Conservation (phyloP, 2,888 invertebrate genomes). For the Spatulosminthurus flaviceps region DNA sequence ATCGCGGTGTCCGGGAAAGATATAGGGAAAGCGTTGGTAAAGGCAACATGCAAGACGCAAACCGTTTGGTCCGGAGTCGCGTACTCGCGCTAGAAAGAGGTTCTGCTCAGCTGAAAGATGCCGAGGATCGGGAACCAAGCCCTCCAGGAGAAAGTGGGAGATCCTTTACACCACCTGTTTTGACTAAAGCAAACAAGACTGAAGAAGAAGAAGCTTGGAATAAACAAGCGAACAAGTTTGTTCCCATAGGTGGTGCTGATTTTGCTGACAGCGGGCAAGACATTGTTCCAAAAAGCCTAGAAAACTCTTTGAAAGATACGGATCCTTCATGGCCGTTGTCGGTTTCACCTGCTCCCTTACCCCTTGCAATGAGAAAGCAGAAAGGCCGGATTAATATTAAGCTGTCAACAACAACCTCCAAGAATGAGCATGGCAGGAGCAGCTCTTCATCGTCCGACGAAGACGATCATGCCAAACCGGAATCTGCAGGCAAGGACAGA, state of each 20-base stretch:
- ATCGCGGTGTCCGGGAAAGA: constrained; percentile 40
- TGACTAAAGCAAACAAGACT: constrained; percentile 39
- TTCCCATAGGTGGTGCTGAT: constrained; percentile 49
- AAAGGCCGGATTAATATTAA: constrained; percentile 63
- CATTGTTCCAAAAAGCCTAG: constrained; percentile 32
- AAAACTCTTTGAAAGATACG: constrained; percentile 30
- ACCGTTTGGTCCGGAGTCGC: constrained; percentile 38
- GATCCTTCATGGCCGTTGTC: constrained; percentile 40
- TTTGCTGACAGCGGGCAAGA: constrained; percentile 6
- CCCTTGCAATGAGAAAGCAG: constrained; percentile 54
- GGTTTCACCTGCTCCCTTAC: not conserved
- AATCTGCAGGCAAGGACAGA: constrained; percentile 42
- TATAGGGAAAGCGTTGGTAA: constrained; percentile 12
- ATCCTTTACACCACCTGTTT: not conserved
- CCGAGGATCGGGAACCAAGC: constrained; percentile 47
- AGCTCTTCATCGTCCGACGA: constrained; percentile 67
- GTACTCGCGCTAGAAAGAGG: constrained; percentile 65
- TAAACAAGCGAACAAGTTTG: constrained; percentile 50
- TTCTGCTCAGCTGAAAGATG: constrained; percentile 64
- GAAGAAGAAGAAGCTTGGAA: constrained; percentile 50
- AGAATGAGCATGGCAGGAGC: constrained; percentile 60
- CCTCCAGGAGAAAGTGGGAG: constrained; percentile 51
- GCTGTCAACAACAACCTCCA: constrained; percentile 58
- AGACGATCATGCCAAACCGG: constrained; percentile 64
- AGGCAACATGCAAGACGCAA: constrained; percentile 33